Base-by-base conservation (phyloP, 1,140 invertebrate species). In the Scylla paramamosain region DNA sequence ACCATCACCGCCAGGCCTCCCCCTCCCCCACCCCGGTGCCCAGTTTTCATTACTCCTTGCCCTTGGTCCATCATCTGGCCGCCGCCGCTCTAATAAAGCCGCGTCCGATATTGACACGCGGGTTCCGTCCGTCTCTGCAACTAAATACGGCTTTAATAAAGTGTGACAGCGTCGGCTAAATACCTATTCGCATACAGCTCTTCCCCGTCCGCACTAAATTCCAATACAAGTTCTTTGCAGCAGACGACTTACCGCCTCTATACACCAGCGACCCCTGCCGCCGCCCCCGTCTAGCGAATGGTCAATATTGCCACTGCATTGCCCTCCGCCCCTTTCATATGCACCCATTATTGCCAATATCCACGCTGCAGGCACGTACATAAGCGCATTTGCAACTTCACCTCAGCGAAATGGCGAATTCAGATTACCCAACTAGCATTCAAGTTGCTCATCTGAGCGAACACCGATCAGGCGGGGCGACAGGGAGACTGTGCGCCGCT, bases 341-440 rank as follows among this genome's bases (percentile, higher is more conserved):
- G 90, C 94, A 59, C 46, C 94, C 94, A 95, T 95, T 95, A 95
- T 95, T 95, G 94, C 89, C 94, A 95, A 95, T 95, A 95, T 95
- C 94, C 45, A 25, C n/a, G 94, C 52, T 84, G 83, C 89, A 91
- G 90, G 89, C 89, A 95, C 94, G 94, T 95, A 48, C 94, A 95
- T 95, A 95, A 95, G 94, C 94, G 82, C 94, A 95, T 95, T 95
- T 95, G 94, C 89, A 95, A 95, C 94, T 95, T 95, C 94, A 95
- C 94, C 94, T 95, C 94, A 59, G 52, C 29, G 88, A 90, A 92
- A 95, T 95, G 90, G 94, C 94, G 93, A 95, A 95, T 95, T 95
- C 94, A 95, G 94, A 95, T 95, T 86, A 83, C 90, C 94, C 94
- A 95, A 95, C 94, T 95, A 95, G 94, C 94, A 95, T 95, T 59